Evolutionary conservation across 2,113 vertebrate genomes (phyloP).

Genomic region (Bufo bufo): DNA sequence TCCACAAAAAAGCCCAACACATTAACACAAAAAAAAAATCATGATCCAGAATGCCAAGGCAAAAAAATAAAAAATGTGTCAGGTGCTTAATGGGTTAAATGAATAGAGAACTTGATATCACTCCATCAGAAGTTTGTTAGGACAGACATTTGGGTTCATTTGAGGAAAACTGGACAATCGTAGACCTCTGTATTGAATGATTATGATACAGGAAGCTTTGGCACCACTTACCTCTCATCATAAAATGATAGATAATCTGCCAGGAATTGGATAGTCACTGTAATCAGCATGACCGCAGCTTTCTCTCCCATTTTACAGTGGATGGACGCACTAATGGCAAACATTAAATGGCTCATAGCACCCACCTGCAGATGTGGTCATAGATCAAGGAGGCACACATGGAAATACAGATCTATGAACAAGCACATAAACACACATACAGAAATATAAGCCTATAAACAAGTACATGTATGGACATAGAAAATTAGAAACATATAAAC

Average conservation of each 20-base stretch:
- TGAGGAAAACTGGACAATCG: not conserved
- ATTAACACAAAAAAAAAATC: too few species aligned
- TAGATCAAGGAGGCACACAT: not conserved
- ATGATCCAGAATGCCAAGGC: too few species aligned
- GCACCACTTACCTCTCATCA: not conserved
- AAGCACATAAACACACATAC: not conserved
- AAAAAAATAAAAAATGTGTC: too few species aligned
- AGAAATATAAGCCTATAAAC: too few species aligned
- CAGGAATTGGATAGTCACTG: not conserved
- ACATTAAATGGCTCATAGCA: constrained; percentile 22
- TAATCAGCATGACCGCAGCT: not conserved
- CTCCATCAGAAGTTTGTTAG: not conserved
- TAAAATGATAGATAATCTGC: constrained; percentile 23
- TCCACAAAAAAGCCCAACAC: too few species aligned
- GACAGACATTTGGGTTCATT: not conserved
- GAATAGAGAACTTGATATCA: too few species aligned
- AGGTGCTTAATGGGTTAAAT: not conserved
- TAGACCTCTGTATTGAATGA: not conserved
- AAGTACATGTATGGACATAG: too few species aligned
- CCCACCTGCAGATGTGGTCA: not conserved
- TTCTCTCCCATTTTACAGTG: not conserved
- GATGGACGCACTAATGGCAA: not conserved
- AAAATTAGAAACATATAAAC: too few species aligned
- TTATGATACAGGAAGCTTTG: not conserved
- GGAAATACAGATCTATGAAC: not conserved